Conservation (phyloP, 1,140 invertebrate genomes). For the Homarus americanus region DNA sequence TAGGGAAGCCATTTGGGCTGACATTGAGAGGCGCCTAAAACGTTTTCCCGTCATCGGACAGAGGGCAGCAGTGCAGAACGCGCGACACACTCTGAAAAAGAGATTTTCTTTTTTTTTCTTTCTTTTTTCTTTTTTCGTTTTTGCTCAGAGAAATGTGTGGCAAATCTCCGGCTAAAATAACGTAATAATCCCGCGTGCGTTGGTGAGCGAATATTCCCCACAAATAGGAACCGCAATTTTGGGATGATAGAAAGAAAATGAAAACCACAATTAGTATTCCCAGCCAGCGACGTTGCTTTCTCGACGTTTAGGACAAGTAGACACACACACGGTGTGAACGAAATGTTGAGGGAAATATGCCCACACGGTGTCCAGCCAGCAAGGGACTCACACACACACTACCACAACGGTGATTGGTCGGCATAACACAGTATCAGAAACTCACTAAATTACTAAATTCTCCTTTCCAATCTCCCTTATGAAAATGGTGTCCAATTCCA, state of each 20-base stretch:
- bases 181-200: too few species aligned
- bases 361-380: too few species aligned
- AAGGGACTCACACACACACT: too few species aligned
- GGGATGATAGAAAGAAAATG: neutral
- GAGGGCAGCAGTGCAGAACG: constrained; percentile 51
- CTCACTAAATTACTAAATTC: too few species aligned
- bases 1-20: neutral
- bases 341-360: too few species aligned
- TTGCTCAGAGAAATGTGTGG: neutral
- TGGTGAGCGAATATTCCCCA: neutral
- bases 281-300: neutral
- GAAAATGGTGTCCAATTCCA: too few species aligned
- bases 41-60: constrained; percentile 48
- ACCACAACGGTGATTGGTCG: constrained; percentile 5
- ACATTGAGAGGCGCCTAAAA: constrained; percentile 50
- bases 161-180: neutral
- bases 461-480: neutral
- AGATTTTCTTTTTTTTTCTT: constrained; percentile 9
- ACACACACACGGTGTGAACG: too few species aligned
- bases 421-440: constrained; percentile 9
- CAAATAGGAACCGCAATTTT: neutral
- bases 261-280: neutral
- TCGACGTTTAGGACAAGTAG: neutral
- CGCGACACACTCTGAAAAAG: constrained; percentile 27
- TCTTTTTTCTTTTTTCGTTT: neutral